A percentile compares a stretch with the other conserved stretches of the same genome.
Evolutionary conservation across 2,888 invertebrate species (phyloP).

Genomic region (Dioctria linearis): DNA sequence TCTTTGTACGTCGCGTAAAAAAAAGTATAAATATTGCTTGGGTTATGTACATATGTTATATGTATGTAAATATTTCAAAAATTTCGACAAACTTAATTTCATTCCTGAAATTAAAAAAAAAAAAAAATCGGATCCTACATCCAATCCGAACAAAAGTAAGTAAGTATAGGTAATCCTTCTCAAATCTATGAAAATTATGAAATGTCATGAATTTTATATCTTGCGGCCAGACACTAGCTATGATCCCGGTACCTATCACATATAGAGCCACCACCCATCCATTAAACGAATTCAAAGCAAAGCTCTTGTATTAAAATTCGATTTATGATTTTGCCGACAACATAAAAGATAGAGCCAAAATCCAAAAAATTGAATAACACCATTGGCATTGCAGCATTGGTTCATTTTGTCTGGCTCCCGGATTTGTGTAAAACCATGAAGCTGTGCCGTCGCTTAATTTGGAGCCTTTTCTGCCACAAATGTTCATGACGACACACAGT

Average conservation of each 20-base stretch:
- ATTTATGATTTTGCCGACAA: conserved; percentile 36
- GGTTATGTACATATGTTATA: too few relatives aligned
- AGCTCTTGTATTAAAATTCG: conserved; percentile 36
- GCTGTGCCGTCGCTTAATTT: background rate
- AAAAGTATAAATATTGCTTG: too few relatives aligned
- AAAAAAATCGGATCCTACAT: too few relatives aligned
- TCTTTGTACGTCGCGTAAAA: too few relatives aligned
- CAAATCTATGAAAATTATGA: conserved; percentile 31
- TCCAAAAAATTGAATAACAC: conserved; percentile 43
- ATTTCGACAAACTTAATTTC: too few relatives aligned
- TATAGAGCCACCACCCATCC: background rate
- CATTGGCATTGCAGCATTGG: background rate
- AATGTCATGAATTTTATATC: conserved; percentile 8
- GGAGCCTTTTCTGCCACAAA: conserved; percentile 29
- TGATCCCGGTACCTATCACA: conserved; percentile 9
- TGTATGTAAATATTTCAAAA: too few relatives aligned
- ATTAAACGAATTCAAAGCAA: conserved; percentile 45
- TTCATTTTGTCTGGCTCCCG: conserved; percentile 42
- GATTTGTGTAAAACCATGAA: conserved; percentile 41
- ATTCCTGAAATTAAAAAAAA: too few relatives aligned
- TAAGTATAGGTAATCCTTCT: too few relatives aligned
- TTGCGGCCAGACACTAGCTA: conserved; percentile 3
- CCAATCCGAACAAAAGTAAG: too few relatives aligned
- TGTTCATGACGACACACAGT: conserved; percentile 21
- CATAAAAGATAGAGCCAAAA: background rate